Conservation (phyloP, 2,888 invertebrate species). For the Onthophagus sagittarius region DNA sequence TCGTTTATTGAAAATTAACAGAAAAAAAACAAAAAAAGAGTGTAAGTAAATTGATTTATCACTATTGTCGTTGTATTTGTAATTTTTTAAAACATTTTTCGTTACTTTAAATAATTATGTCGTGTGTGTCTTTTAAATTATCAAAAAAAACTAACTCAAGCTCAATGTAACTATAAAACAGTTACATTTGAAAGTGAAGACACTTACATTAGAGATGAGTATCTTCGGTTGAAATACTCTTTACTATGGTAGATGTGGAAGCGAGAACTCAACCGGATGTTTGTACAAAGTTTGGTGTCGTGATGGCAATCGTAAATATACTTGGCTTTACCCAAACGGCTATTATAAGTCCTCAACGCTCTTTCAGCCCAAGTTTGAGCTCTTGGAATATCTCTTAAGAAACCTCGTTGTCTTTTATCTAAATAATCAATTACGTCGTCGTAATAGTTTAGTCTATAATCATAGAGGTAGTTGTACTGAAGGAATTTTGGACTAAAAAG, state of each 20-base stretch:
- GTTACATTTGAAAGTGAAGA: neutral
- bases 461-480: conserved; percentile 77
- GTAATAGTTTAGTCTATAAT: conserved; percentile 83
- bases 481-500: conserved; percentile 67
- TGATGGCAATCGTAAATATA: conserved; percentile 35
- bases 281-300: conserved; percentile 53
- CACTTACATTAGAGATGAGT: conserved; percentile 48
- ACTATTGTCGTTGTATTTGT: no score
- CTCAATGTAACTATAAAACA: conserved; percentile 5
- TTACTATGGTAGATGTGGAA: conserved; percentile 73
- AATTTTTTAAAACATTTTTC: no score
- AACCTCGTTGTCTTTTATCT: conserved; percentile 69
- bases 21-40: neutral
- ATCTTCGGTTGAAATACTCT: conserved; percentile 71
- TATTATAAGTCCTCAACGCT: conserved; percentile 65
- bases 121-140: no score
- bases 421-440: conserved; percentile 80
- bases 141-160: neutral
- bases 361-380: conserved; percentile 86
- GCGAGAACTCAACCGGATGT: conserved; percentile 62
- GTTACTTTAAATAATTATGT: no score
- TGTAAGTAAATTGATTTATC: neutral
- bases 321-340: conserved; percentile 43
- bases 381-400: conserved; percentile 64
- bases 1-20: neutral